Percentiles rank a stretch among this genome's conserved stretches.
Conservation (phyloP, 1,140 invertebrate genomes). For the Drosophila bipectinata region DNA sequence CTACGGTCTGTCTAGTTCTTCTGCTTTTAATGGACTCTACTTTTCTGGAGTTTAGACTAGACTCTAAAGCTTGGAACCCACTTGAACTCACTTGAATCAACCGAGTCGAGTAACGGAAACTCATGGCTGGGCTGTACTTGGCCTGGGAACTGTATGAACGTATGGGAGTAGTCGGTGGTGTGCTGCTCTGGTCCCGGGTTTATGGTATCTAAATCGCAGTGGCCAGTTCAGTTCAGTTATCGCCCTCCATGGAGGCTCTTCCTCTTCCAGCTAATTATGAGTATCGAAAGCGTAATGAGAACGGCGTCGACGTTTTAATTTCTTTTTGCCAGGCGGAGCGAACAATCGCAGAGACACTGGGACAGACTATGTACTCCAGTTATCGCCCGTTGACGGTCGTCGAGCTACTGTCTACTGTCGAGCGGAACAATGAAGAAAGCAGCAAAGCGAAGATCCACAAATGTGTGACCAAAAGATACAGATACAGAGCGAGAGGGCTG, state of each 20-base stretch:
- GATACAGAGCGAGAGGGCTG: conserved; percentile 3
- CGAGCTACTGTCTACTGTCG: conserved; percentile 68
- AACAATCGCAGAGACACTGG: conserved; percentile 22
- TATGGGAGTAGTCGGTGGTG: background rate
- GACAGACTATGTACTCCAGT: conserved; percentile 59
- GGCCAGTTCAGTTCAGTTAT: conserved; percentile 54
- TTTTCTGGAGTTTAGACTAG: conserved; percentile 1
- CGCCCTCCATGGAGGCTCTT: conserved; percentile 41
- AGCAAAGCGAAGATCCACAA: conserved; percentile 58
- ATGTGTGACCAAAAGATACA: conserved; percentile 53
- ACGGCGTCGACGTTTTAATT: conserved; percentile 47
- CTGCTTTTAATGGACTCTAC: conserved; percentile 10
- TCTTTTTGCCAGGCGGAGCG: conserved; percentile 27
- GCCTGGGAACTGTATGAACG: conserved; percentile 16
- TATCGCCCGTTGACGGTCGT: conserved; percentile 63
- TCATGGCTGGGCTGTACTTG: conserved; percentile 66
- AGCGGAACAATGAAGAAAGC: conserved; percentile 69
- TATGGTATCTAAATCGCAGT: conserved; percentile 53
- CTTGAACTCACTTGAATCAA: conserved; percentile 57
- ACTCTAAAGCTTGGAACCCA: conserved; percentile 11
- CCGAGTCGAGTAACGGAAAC: conserved; percentile 65
- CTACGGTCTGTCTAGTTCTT: background rate
- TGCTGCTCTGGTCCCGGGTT: conserved; percentile 11
- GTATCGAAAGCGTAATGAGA: conserved; percentile 52
- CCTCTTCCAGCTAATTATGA: conserved; percentile 52